Conservation (phyloP, 1,140 invertebrate species). For the Cotesia chilonis region DNA sequence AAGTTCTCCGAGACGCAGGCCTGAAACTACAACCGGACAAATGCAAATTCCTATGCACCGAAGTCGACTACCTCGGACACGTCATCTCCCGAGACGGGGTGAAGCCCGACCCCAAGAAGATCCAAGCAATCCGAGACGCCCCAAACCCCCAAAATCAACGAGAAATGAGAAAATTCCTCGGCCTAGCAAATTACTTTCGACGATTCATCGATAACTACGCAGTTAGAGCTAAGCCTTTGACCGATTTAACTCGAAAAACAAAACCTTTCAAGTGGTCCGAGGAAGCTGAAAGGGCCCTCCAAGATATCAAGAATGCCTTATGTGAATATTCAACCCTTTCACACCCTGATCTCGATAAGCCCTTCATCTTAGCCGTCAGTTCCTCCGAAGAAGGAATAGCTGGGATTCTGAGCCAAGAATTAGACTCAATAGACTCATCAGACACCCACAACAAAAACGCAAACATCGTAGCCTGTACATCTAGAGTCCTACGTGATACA, state of each 20-base stretch:
- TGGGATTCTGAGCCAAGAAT: too few relatives aligned
- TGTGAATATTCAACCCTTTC: too few relatives aligned
- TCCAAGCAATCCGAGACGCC: not conserved
- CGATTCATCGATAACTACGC: not conserved
- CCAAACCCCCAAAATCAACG: not conserved
- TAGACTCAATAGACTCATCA: too few relatives aligned
- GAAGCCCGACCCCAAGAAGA: not conserved
- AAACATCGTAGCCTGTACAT: constrained; percentile 37
- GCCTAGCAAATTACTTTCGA: not conserved
- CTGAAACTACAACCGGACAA: constrained; percentile 24
- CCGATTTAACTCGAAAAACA: not conserved
- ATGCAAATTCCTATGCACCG: constrained; percentile 24
- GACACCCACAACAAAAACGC: not conserved
- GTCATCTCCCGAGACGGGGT: not conserved
- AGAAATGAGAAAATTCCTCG: constrained; percentile 22
- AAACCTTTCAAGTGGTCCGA: not conserved
- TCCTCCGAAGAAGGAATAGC: too few relatives aligned
- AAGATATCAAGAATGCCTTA: too few relatives aligned
- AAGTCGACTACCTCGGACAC: constrained; percentile 50
- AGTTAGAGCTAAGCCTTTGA: not conserved
- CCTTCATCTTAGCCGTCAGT: too few relatives aligned
- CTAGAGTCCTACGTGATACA: constrained; percentile 42
- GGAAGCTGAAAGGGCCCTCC: not conserved
- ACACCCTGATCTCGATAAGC: too few relatives aligned
- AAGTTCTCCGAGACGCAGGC: not conserved